Evolutionary conservation across 1,140 invertebrate genomes (phyloP), one percentile per base, ranked within the genome.

Genomic region (Anoplolepis gracilipes): DNA sequence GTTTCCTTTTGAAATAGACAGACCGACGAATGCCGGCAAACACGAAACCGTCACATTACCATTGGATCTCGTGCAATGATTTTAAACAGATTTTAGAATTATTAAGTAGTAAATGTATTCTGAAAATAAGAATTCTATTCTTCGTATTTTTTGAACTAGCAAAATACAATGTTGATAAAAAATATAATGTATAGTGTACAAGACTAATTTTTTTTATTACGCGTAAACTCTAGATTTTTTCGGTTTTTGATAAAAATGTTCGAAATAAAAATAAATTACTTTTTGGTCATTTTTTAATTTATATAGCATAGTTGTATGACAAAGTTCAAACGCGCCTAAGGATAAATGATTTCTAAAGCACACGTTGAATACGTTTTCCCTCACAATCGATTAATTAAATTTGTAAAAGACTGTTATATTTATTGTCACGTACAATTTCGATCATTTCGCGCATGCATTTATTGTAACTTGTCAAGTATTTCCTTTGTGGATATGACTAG

Each of bases 361-460:
- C n/a, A 8, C 49, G 36, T 8, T 61, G 33, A 72, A 55, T 46
- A 36, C 19, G 13, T 30, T 30, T 30, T 30, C 19, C 10, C 67
- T 22, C 78, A 53, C 78, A 42, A 59, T 72, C 2, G 53, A 82
- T 82, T 82, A 82, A 82, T 82, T 82, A 33, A 72, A 72, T 82
- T 82, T 73, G 13, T 19, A 8, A 4, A 46, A 81, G 25, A 46
- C 28, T 55, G 39, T 61, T 82, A 30, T 46, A 70, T 70, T 70
- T 70, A 73, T 82, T 82, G 69, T 73, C 13, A 33, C 69, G 33
- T 25, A 1, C 22, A 57, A 30, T 59, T 81, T 59, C 72, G 39
- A 82, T 82, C 46, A 46, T 55, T 36, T 30, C 6, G 22, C 46
- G 13, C 22, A 36, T 16, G 13, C 25, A 13, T 42, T 30, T 79